These are phyloP conservation scores for Nothocercus nigrocapillus DNA, from an alignment of 2,113 vertebrate species.

Conservation along the genomic window DNA sequence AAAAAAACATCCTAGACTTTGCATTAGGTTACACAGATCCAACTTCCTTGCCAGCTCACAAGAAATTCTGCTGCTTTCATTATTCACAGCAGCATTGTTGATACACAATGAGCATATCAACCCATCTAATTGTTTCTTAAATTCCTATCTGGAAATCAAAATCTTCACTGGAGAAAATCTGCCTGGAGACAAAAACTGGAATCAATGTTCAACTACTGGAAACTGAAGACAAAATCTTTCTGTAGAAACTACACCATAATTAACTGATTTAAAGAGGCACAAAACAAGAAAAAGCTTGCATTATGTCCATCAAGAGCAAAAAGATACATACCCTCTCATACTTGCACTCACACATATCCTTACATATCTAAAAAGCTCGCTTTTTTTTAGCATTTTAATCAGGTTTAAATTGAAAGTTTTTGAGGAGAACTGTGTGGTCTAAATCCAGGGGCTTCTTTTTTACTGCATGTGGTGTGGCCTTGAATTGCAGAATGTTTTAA, in stretches of 20 bases:
- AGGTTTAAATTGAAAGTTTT: conserved; percentile 68
- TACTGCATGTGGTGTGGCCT: conserved; percentile 83
- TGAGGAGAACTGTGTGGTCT: conserved; percentile 65
- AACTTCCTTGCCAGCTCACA: rapidly evolving
- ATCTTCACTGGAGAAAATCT: neutral
- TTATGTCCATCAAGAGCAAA: neutral
- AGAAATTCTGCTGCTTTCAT: neutral
- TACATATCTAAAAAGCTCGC: conserved; percentile 27
- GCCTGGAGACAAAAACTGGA: neutral
- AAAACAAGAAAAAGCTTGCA: neutral
- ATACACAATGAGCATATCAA: neutral
- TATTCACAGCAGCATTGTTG: neutral
- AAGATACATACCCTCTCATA: neutral
- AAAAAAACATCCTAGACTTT: neutral
- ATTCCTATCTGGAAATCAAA: neutral
- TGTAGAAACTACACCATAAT: neutral
- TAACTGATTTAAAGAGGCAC: neutral
- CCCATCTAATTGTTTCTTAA: neutral
- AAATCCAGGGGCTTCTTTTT: conserved; percentile 75
- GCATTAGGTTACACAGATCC: rapidly evolving
- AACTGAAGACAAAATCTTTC: neutral
- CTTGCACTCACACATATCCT: neutral
- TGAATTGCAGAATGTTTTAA: conserved; percentile 92
- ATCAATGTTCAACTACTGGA: neutral
- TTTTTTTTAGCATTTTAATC: conserved; percentile 77